Base-by-base conservation (phyloP, 2,797 vertebrate genomes). In the Sylvilagus floridanus region DNA sequence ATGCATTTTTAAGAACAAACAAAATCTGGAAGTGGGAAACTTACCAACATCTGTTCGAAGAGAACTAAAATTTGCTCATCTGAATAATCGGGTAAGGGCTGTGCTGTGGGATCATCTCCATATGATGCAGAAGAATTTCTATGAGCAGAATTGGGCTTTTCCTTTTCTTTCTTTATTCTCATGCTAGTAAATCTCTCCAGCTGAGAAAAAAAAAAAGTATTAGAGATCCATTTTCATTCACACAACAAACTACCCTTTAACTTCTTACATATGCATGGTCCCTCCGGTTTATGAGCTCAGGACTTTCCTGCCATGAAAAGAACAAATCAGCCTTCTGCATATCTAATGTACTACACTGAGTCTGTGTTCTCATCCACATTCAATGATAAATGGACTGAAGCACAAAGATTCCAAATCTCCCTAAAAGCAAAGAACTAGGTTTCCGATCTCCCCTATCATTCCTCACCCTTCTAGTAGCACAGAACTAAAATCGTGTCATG, bases 11-110 rank as follows among this genome's bases (percentile, higher is more conserved):
- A 95, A 47, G 26, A 78, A 92, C 21, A 91, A 62, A 52, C 16
- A 91, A 73, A 37, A 37, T 76, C 88, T 52, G 22, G n/a, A 19
- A 26, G 26, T 21, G 1, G 32, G 28, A 92, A 94, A 96, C 99
- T 98, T 98, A 99, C 99, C 99, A 99, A 97, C 99, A 99, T 99
- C 98, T 99, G 98, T 97, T 99, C 99, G 71, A 99, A 99, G 86
- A 99, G 99, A 16, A 98, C 98, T 94, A 99, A 98, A 85, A 99
- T 98, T 7, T 98, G 98, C 12, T 99, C 98, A 71, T 99, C 99
- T 0, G 98, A 24, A 88, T 98, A 97, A 63, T 99, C 98, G 1
- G 98, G 98, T 95, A 99, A 96, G 37, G 98, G 98, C 75, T 98
- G 96, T 87, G 98, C 98, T 50, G 98, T 50, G 37, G 96, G 97